Evolutionary conservation across 2,113 vertebrate species (phyloP), one percentile per base, ranked within the genome.

Genomic region (Salvator merianae): DNA sequence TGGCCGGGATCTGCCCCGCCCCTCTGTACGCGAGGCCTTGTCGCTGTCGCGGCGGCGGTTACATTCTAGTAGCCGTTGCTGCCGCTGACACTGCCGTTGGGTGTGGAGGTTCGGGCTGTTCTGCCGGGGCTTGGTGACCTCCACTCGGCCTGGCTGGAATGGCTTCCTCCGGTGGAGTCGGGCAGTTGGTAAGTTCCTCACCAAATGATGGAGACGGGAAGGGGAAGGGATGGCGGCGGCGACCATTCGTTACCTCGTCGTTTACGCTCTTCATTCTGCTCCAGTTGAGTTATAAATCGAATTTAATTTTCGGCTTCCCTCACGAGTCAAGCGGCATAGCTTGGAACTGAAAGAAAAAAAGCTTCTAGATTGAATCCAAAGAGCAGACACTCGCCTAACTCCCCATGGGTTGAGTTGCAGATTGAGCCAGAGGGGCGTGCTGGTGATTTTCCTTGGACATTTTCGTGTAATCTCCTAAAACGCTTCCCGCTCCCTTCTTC

Each of bases 141-240:
- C 43, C 5, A 1, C 63, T 2, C 8, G 32, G 79, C 34, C 9
- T 16, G 50, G 50, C 10, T 13, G 55, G 14, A 16, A 93, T 95
- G 94, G 94, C 93, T 3, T 88, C 79, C 7, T 75, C 83, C 22
- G 76, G 14, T 4, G 40, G 32, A 36, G 50, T 66, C 18, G 71
- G n/a, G 81, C 86, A 86, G 62, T 36, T 80, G 92, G 93, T 95
- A 36, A 91, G 93, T 88, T 2, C 65, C 55, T 59, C 7, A 20
- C 14, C 36, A 28, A 13, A 3, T 74, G n/a, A 30, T 13, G 24
- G 30, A 16, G 43, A 2, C 4, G 47, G 34, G 22, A 16, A 2
- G 4, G 47, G 34, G 22, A 16, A 55, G 13, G 53, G 32, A 3
- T 16, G 73, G 43, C 24, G 16, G 38, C 24, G 38, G 36, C 4